Percentiles rank a stretch among this genome's conserved stretches.
These are phyloP conservation scores for Lamellibrachia columna DNA, from an alignment of 2,888 invertebrate genomes.

Conservation along the genomic window DNA sequence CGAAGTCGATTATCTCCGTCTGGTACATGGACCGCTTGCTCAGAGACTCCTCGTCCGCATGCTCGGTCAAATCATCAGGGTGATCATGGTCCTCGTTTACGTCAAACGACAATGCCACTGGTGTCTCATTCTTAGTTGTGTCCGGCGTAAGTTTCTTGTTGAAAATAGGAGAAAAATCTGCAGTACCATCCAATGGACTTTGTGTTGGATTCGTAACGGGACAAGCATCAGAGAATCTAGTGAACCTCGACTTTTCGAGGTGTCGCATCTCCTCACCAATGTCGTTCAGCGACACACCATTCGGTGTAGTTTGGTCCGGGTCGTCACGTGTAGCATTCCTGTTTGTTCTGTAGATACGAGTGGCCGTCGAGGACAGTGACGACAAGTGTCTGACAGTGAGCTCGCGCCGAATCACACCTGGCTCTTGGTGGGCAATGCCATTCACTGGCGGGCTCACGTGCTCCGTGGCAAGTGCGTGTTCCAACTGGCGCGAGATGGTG, in stretches of 20 bases:
- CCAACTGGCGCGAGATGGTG: background rate
- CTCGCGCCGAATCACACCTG: background rate
- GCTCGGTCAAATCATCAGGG: background rate
- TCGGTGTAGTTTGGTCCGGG: background rate
- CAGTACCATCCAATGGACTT: background rate
- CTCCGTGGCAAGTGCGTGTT: background rate
- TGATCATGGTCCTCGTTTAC: background rate
- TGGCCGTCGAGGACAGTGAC: background rate
- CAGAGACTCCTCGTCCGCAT: background rate
- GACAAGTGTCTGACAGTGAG: background rate
- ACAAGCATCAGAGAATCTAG: background rate
- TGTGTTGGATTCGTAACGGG: background rate
- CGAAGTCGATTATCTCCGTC: background rate
- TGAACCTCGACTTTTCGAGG: background rate
- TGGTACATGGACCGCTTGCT: conserved; percentile 5
- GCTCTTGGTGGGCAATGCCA: background rate
- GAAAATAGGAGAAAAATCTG: background rate
- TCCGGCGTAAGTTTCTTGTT: background rate
- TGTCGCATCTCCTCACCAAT: background rate
- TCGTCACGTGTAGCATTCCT: background rate
- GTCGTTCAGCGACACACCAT: background rate
- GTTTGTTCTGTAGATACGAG: background rate
- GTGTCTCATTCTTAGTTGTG: background rate
- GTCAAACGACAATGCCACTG: background rate
- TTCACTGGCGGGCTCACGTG: background rate